These are phyloP conservation scores for Istiophorus platypterus DNA, from an alignment of 2,113 vertebrate genomes.

Conservation along the genomic window DNA sequence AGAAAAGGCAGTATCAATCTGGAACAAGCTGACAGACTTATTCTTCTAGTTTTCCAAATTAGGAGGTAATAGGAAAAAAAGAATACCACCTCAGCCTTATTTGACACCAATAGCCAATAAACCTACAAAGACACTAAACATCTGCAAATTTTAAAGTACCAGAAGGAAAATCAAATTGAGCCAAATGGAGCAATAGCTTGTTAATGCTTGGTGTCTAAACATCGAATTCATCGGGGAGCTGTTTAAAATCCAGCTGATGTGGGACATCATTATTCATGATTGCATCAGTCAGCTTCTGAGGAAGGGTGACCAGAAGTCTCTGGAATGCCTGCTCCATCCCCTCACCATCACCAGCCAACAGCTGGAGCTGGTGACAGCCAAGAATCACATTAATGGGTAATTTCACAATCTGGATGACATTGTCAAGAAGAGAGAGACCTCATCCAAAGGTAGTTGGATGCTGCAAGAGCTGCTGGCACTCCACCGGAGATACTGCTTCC, in stretches of 20 bases:
- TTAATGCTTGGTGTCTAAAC: conserved; percentile 8
- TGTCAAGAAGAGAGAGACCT: not conserved
- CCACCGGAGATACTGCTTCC: not conserved
- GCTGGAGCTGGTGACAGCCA: conserved; percentile 1
- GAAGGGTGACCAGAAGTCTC: not conserved
- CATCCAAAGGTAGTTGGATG: not conserved
- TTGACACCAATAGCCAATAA: too few relatives aligned
- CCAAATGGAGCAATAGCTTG: not conserved
- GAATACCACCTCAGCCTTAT: too few relatives aligned
- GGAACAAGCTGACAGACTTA: too few relatives aligned
- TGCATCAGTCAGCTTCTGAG: conserved; percentile 1
- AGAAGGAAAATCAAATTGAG: too few relatives aligned
- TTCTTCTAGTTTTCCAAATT: too few relatives aligned
- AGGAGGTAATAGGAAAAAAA: too few relatives aligned
- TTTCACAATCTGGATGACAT: not conserved
- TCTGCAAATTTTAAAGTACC: too few relatives aligned
- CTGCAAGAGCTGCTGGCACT: not conserved
- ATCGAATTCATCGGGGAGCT: not conserved
- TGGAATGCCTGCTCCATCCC: conserved; percentile 6
- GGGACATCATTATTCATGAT: not conserved
- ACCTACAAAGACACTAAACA: too few relatives aligned
- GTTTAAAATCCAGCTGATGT: not conserved
- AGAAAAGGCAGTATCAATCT: too few relatives aligned
- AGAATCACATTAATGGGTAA: not conserved
- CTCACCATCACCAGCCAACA: conserved; percentile 11